phyloP scores from a whole-genome alignment of 2,888 invertebrate species.

The Platycnemis pennipes region DNA sequence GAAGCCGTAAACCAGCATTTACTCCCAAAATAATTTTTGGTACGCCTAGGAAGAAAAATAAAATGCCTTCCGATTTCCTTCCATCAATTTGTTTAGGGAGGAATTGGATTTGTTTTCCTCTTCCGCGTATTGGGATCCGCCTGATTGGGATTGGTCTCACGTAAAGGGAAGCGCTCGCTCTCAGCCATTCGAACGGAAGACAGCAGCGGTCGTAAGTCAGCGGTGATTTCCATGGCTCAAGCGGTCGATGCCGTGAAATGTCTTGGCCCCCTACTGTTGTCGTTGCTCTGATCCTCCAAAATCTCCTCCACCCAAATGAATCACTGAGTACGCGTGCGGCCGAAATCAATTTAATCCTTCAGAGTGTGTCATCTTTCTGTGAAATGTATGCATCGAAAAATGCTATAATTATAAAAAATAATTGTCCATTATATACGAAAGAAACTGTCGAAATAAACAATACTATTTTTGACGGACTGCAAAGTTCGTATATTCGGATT shows the following conservation, averaged over 20 bases:
- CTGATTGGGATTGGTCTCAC: constrained; percentile 24
- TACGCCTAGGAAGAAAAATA: not conserved
- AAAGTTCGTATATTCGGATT: too few relatives aligned
- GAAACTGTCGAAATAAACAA: too few relatives aligned
- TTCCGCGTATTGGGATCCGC: not conserved
- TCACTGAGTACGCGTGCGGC: not conserved
- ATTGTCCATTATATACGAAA: too few relatives aligned
- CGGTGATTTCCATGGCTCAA: not conserved
- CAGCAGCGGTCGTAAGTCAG: not conserved
- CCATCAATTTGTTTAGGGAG: not conserved
- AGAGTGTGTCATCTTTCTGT: too few relatives aligned
- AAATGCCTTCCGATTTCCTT: not conserved
- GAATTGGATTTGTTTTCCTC: not conserved
- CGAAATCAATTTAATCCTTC: not conserved
- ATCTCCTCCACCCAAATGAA: not conserved
- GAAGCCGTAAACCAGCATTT: constrained; percentile 17
- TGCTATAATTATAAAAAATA: too few relatives aligned
- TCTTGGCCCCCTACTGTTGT: not conserved
- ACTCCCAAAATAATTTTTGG: not conserved
- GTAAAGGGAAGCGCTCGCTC: not conserved
- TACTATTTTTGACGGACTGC: too few relatives aligned
- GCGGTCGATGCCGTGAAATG: not conserved
- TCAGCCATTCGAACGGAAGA: not conserved
- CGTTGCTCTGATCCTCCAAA: not conserved
- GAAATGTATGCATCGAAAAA: too few relatives aligned